Percentiles rank a stretch among this genome's conserved stretches.
phyloP scores from a whole-genome alignment of 2,888 invertebrate genomes.

The Ophonus ardosiacus region DNA sequence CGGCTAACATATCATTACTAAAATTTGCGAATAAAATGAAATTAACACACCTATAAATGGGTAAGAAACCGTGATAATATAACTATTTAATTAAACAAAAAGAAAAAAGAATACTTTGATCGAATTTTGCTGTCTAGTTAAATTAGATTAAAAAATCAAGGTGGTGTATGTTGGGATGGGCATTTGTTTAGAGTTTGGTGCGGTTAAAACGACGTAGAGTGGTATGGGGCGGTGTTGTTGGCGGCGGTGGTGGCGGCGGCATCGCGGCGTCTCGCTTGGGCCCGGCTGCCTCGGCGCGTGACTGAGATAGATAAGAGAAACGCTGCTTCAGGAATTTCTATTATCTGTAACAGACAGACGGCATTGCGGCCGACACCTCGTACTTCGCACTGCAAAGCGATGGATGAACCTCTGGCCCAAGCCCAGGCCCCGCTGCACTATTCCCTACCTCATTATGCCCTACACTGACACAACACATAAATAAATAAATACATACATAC shows the following conservation, averaged over 20 bases:
- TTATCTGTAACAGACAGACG: conserved; percentile 69
- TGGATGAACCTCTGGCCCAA: conserved; percentile 45
- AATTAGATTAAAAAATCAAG: too few relatives aligned
- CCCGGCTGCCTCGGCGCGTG: conserved; percentile 60
- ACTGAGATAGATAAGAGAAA: conserved; percentile 66
- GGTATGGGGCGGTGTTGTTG: conserved; percentile 54
- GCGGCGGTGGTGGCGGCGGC: conserved; percentile 58
- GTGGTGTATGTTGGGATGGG: neutral
- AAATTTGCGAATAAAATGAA: too few relatives aligned
- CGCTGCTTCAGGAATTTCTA: conserved; percentile 68
- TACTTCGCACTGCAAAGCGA: conserved; percentile 47
- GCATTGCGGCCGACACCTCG: conserved; percentile 65
- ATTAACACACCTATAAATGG: too few relatives aligned
- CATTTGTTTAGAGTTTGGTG: neutral
- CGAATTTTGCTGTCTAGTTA: too few relatives aligned
- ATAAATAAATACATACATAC: neutral
- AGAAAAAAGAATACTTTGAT: too few relatives aligned
- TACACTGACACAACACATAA: neutral
- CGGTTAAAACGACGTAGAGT: conserved; percentile 49
- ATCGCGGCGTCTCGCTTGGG: conserved; percentile 65
- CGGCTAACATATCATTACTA: too few relatives aligned
- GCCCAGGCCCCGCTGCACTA: conserved; percentile 1
- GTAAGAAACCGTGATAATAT: too few relatives aligned
- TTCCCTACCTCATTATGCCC: conserved; percentile 6
- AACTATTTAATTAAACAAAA: too few relatives aligned